Conservation (phyloP, 1,140 invertebrate species). For the Euura saliciscinereae region DNA sequence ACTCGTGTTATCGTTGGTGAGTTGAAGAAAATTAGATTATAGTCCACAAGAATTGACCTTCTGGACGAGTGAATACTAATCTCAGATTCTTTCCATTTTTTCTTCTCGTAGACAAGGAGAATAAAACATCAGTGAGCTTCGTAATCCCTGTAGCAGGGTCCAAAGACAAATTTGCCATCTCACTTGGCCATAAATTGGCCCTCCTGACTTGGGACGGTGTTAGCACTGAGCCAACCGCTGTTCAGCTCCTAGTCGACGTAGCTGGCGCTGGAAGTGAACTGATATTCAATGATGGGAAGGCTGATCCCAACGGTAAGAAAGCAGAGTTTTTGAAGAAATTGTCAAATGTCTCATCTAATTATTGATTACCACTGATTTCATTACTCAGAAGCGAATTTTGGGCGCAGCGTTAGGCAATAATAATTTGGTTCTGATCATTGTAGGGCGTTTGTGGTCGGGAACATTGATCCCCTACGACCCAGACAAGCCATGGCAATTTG, state of each 20-base stretch:
- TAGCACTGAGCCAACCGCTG: background rate
- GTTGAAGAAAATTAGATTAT: too few relatives aligned
- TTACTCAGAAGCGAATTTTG: too few relatives aligned
- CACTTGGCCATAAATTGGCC: conserved; percentile 26
- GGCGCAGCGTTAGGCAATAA: too few relatives aligned
- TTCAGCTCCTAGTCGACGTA: conserved; percentile 13
- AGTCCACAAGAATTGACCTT: too few relatives aligned
- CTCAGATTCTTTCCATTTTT: too few relatives aligned
- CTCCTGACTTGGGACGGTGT: conserved; percentile 39
- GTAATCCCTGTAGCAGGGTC: conserved; percentile 44
- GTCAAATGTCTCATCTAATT: too few relatives aligned
- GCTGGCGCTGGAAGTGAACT: conserved; percentile 26
- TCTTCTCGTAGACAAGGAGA: background rate
- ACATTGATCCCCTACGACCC: background rate
- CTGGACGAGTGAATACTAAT: too few relatives aligned
- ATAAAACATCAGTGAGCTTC: conserved; percentile 31
- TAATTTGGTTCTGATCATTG: background rate
- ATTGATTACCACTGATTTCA: too few relatives aligned
- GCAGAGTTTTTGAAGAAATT: too few relatives aligned
- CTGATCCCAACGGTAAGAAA: conserved; percentile 54
- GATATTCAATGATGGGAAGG: conserved; percentile 60
- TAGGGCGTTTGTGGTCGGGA: conserved; percentile 3
- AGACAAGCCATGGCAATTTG: background rate
- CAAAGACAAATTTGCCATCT: conserved; percentile 38
- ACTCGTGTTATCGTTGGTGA: conserved; percentile 33